A percentile compares a stretch with the other conserved stretches of the same genome.
Conservation (phyloP, 2,888 invertebrate species). For the Drosophila aldrichi region DNA sequence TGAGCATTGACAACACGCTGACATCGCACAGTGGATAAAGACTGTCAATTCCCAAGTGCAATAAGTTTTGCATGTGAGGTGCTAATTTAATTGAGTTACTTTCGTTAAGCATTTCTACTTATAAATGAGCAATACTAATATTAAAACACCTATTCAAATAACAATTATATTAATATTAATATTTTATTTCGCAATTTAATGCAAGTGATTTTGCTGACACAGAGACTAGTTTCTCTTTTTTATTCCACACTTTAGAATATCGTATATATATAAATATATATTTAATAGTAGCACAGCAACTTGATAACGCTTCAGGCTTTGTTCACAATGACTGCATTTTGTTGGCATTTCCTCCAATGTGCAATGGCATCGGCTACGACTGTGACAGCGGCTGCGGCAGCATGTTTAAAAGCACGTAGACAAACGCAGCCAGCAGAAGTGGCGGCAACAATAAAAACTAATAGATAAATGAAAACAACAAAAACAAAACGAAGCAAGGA, state of each 20-base stretch:
- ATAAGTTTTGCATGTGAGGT: background rate
- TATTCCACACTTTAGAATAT: too few relatives aligned
- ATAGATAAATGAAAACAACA: conserved; percentile 25
- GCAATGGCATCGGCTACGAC: conserved; percentile 17
- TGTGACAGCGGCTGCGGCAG: conserved; percentile 7
- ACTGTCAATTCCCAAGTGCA: background rate
- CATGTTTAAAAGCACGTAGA: conserved; percentile 54
- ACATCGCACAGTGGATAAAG: conserved; percentile 40
- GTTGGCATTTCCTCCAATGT: conserved; percentile 39
- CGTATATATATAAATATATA: background rate
- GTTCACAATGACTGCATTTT: conserved; percentile 18
- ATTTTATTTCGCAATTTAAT: background rate
- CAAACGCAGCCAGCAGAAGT: conserved; percentile 44
- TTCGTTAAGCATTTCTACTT: background rate
- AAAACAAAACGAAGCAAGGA: conserved; percentile 16
- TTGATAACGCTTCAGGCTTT: conserved; percentile 7
- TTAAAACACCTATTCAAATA: background rate
- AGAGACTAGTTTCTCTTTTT: too few relatives aligned
- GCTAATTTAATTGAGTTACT: background rate
- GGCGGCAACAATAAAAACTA: conserved; percentile 23
- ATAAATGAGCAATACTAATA: background rate
- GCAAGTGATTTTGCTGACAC: background rate
- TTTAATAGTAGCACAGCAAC: too few relatives aligned
- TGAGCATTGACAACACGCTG: conserved; percentile 41
- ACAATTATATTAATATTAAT: background rate